These are phyloP conservation scores for Eurystomus gularis DNA, from an alignment of 2,113 vertebrate species.

Conservation along the genomic window DNA sequence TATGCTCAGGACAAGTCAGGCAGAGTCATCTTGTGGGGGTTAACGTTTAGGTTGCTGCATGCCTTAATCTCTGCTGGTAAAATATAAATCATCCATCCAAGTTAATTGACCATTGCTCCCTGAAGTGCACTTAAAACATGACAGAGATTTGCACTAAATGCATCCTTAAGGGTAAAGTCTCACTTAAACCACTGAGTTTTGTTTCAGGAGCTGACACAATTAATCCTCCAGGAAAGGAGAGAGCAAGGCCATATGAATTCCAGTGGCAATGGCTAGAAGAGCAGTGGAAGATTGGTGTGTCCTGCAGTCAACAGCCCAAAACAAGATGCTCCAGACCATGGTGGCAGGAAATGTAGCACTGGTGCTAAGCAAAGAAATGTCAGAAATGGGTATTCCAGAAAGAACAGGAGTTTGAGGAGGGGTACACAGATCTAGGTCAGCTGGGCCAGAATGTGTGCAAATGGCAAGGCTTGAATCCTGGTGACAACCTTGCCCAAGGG, in stretches of 20 bases:
- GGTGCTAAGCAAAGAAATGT: not conserved
- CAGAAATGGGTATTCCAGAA: not conserved
- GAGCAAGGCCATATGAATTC: not conserved
- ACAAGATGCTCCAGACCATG: not conserved
- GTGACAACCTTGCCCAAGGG: not conserved
- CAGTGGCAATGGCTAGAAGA: not conserved
- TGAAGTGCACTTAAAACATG: not conserved
- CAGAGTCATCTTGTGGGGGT: not conserved
- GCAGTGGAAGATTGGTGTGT: not conserved
- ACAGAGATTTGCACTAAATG: not conserved
- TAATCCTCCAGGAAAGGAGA: not conserved
- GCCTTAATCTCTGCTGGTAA: not conserved
- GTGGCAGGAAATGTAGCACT: not conserved
- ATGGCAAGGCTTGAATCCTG: not conserved
- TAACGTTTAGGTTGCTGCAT: not conserved
- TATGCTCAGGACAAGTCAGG: not conserved
- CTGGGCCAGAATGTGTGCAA: not conserved
- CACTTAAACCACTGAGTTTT: not conserved
- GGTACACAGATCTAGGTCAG: rapidly evolving
- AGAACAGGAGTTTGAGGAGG: not conserved
- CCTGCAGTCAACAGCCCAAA: not conserved
- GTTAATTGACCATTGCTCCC: not conserved
- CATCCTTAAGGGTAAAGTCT: not conserved
- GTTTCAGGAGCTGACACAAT: not conserved
- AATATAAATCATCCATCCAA: not conserved